These are phyloP conservation scores for Pseudobourletiella spinata DNA, from an alignment of 1,140 invertebrate genomes.

Conservation along the genomic window DNA sequence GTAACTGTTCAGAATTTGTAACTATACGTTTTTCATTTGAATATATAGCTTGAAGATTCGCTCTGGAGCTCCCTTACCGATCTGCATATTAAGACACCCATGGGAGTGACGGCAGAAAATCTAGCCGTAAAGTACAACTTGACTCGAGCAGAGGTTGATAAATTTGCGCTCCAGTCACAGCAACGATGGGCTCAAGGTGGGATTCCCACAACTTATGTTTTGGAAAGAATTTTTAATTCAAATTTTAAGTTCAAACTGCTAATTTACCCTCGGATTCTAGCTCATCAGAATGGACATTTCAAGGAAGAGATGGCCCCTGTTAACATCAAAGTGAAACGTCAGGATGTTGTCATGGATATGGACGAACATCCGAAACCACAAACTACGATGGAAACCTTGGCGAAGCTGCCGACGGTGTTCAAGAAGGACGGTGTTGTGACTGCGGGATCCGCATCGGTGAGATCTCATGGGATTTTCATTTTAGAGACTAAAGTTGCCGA, in stretches of 20 bases:
- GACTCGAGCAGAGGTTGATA: constrained; percentile 75
- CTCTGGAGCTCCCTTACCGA: constrained; percentile 75
- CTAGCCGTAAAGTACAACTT: constrained; percentile 84
- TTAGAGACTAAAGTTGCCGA: background rate
- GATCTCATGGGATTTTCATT: too few relatives aligned
- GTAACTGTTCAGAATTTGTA: background rate
- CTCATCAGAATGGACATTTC: constrained; percentile 77
- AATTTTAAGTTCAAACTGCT: too few relatives aligned
- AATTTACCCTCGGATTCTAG: constrained; percentile 48
- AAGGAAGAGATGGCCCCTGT: constrained; percentile 84
- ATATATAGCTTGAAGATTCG: constrained; percentile 65
- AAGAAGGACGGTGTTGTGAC: constrained; percentile 94
- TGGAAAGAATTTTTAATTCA: too few relatives aligned
- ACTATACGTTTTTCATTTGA: background rate
- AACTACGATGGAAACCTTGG: constrained; percentile 72
- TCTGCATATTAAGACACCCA: constrained; percentile 78
- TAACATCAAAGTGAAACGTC: constrained; percentile 70
- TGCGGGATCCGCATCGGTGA: constrained; percentile 67
- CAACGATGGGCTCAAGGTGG: constrained; percentile 54
- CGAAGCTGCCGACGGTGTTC: constrained; percentile 80
- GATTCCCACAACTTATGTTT: background rate
- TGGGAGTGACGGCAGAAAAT: constrained; percentile 97
- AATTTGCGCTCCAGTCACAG: constrained; percentile 78
- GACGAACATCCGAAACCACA: constrained; percentile 93
- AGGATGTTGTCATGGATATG: constrained; percentile 63